Base-by-base conservation (phyloP, 2,888 invertebrate genomes). In the Notocelia uddmanniana region DNA sequence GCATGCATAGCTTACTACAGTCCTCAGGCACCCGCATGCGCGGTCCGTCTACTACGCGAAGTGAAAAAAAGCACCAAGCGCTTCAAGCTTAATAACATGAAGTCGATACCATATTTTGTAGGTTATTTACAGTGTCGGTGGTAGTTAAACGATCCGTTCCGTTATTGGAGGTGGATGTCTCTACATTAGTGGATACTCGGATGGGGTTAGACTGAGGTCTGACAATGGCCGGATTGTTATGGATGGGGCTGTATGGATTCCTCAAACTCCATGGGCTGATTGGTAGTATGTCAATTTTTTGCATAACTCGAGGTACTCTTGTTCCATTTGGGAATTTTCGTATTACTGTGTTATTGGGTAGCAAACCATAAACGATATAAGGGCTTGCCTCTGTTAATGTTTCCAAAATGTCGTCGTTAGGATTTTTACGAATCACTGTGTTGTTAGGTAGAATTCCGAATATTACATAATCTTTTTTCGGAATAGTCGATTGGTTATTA, bases 261-360 rank as follows among this genome's bases (percentile, higher is more conserved):
- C 90, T 94, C 84, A 95, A 85, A 90, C 93, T 94, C 92, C 91
- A 92, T 85, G 95, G 94, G 82, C 95, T 94, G 85, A 94, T 94
- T 91, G 94, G 92, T 89, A 94, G 90, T 90, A 95, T 88, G 89
- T 95, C 94, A 91, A 94, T 94, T 89, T 92, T 92, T 89, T 93
- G 92, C 86, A 90, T 91, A 84, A 93, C 87, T 84, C 96, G 96
- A 89, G 96, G 96, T 88, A 97, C 95, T 89, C 96, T 92, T 85
- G 97, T 96, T 88, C 97, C 97, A 83, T 97, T 97, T 77, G 97
- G 97, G 86, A 96, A 97, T 92, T 96, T 97, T 91, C 96, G 95
- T 86, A 97, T 96, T 87, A 97, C 93, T 87, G 96, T 96, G 90
- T 96, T 96, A 93, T 97, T 96, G 78, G 97, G 96, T 87, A 95